These are phyloP conservation scores for Cygnus olor DNA, from an alignment of 2,797 vertebrate species.

Conservation along the genomic window DNA sequence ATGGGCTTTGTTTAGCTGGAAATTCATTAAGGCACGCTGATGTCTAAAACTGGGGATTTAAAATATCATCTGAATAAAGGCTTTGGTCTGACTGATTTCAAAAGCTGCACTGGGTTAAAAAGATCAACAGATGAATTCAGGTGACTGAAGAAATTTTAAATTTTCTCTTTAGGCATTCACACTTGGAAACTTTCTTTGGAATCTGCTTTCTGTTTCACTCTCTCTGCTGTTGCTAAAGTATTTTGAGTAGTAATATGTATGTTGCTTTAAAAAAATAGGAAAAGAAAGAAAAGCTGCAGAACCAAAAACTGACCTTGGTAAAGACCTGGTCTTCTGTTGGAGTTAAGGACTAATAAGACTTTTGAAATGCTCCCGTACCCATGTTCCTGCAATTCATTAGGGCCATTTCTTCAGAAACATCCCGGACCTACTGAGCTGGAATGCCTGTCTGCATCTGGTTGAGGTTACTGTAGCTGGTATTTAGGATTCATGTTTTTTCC, in stretches of 20 bases:
- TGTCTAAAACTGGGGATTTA: not conserved
- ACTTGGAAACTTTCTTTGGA: not conserved
- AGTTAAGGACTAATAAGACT: not conserved
- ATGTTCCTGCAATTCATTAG: not conserved
- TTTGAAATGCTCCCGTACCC: not conserved
- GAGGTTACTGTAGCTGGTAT: constrained; percentile 13
- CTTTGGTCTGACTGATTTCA: not conserved
- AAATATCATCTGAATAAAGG: not conserved
- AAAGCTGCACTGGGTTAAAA: not conserved
- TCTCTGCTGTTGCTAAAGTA: not conserved
- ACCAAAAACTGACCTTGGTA: not conserved
- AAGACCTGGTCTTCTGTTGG: not conserved
- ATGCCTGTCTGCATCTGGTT: constrained; percentile 16
- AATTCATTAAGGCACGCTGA: not conserved
- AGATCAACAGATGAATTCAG: not conserved
- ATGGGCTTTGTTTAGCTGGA: not conserved
- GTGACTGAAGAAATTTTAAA: not conserved
- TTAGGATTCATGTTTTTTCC: not conserved
- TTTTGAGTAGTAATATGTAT: not conserved
- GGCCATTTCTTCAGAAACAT: not conserved
- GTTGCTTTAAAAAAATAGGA: not conserved
- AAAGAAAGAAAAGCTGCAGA: not conserved
- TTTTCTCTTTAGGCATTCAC: not conserved
- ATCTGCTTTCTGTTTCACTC: not conserved
- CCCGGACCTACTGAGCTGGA: constrained; percentile 17